phyloP scores from a whole-genome alignment of 2,113 vertebrate species.

The Myiagra hebetior region DNA sequence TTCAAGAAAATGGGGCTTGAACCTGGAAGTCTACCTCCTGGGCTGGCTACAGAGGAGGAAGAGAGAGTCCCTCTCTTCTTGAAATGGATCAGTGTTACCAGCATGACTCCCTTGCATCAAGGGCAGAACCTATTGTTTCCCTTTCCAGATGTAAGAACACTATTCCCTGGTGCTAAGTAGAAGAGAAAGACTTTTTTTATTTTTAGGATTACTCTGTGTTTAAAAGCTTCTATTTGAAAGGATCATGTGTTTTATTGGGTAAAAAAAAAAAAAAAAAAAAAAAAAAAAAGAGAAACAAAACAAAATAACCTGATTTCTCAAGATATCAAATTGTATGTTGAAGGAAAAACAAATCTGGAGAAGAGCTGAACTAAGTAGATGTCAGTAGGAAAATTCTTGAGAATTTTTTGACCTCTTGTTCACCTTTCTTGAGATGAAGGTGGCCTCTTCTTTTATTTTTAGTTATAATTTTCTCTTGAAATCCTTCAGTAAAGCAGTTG shows the following conservation, averaged over 20 bases:
- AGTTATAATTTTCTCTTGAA: background rate
- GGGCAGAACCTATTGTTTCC: background rate
- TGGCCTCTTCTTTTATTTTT: background rate
- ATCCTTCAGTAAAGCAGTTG: background rate
- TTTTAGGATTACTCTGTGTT: background rate
- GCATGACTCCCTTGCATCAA: background rate
- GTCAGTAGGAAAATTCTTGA: background rate
- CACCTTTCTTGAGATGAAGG: background rate
- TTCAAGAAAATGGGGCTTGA: background rate
- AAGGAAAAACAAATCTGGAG: background rate
- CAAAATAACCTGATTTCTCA: background rate
- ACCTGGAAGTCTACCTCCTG: background rate
- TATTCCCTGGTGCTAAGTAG: background rate
- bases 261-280: rapidly evolving
- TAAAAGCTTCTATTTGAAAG: background rate
- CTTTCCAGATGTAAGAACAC: background rate
- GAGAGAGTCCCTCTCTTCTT: background rate
- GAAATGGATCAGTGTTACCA: background rate
- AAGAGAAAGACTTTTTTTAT: background rate
- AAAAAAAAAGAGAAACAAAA: too few relatives aligned
- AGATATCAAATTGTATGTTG: background rate
- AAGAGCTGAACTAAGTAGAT: background rate
- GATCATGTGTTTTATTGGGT: background rate
- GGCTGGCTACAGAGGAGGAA: background rate
- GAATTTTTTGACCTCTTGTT: background rate